Base-by-base conservation (phyloP, 2,888 invertebrate genomes). In the Mesorhabditis belari region DNA sequence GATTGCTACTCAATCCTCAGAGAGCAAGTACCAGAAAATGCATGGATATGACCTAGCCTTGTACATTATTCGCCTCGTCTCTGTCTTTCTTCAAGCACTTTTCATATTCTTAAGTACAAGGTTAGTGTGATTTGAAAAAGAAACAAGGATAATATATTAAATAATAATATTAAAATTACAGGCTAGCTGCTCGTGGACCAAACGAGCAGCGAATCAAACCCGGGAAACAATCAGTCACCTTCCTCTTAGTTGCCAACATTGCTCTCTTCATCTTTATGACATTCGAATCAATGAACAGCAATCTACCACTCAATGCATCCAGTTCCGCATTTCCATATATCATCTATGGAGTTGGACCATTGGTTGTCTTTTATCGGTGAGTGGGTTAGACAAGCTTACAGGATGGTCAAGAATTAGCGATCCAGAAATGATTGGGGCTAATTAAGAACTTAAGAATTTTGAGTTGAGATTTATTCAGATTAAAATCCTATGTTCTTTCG, bases 191-290 rank as follows among this genome's bases (percentile, higher is more conserved):
- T 29, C 58, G 69, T 2, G 66, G 68, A 5, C 65, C 66, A 28
- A 63, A 64, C 26, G 62, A 69, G 0, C 65, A 66, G 17, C 66
- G 68, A n/a, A 25, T 65, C 27, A 75, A 74, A 58, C 71, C 73
- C 3, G 78, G 79, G 17, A 80, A 80, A 62, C 78, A 79, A 55
- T 71, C 76, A 28, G 77, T 79, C 54, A 79, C 79, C 0, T 79
- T 79, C 55, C 65, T 79, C 4, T 64, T 79, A 25, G 71, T 79
- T 6, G 74, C 77, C 6, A 79, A 79, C 61, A 71, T 76, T n/a
- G 75, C 79, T 2, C 66, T 79, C 4, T 79, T 77, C 63, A 70
- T 75, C 25, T 78, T 79, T 58, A 60, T 51, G 26, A 71, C 67
- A 9, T 71, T 69, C 51, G 71, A 71, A 54, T 66, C 65, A 63